A percentile compares a stretch with the other conserved stretches of the same genome.
phyloP scores from a whole-genome alignment of 2,113 vertebrate species.

The Oxyura jamaicensis region DNA sequence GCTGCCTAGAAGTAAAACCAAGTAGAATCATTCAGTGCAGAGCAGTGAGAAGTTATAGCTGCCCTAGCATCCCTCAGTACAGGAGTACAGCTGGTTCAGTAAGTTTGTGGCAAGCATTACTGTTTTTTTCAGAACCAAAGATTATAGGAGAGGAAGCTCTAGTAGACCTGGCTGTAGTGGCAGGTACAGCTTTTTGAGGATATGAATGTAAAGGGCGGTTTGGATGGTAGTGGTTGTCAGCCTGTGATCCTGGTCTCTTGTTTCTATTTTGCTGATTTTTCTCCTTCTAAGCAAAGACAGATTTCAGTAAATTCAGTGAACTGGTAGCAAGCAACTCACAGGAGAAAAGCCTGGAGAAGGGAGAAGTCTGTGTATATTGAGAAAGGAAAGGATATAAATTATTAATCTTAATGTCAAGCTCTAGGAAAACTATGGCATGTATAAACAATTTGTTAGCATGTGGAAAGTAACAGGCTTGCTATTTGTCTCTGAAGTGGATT shows the following conservation, averaged over 20 bases:
- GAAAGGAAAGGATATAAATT: not conserved
- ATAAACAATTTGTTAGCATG: not conserved
- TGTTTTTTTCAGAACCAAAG: not conserved
- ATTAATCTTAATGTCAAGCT: not conserved
- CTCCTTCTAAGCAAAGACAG: not conserved
- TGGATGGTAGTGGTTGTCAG: not conserved
- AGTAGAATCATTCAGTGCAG: not conserved
- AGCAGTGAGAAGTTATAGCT: not conserved
- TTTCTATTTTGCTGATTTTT: not conserved
- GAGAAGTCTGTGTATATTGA: not conserved
- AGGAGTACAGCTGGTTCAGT: not conserved
- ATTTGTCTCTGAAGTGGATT: not conserved
- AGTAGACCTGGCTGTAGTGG: not conserved
- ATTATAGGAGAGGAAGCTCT: not conserved
- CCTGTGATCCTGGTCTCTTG: not conserved
- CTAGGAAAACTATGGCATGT: not conserved
- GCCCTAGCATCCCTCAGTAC: not conserved
- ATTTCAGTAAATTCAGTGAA: not conserved
- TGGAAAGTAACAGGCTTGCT: not conserved
- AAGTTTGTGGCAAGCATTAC: not conserved
- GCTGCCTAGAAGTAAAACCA: not conserved
- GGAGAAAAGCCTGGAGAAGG: not conserved
- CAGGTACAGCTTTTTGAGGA: not conserved
- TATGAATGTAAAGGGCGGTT: not conserved
- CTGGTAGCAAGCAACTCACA: not conserved